phyloP scores from a whole-genome alignment of 1,140 invertebrate species.

The Lethocerus indicus region DNA sequence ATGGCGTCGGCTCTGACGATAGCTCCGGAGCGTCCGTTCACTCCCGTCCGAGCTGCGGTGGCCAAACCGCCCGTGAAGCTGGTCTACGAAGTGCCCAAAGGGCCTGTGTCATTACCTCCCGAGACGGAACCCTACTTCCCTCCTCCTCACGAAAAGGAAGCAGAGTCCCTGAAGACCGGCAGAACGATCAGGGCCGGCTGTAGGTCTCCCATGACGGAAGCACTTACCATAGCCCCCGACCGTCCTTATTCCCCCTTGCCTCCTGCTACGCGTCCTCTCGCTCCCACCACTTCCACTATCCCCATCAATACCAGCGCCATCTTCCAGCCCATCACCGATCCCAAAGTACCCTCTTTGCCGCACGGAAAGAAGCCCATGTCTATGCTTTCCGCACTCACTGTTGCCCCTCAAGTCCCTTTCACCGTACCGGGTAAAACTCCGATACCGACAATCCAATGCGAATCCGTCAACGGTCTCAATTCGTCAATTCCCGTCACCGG shows the following conservation, averaged over 20 bases:
- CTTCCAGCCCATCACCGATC: constrained; percentile 1
- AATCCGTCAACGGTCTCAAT: too few relatives aligned
- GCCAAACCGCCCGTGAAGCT: constrained; percentile 11
- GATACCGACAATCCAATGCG: constrained; percentile 1
- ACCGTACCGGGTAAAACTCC: constrained; percentile 4
- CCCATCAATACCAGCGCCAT: constrained; percentile 1
- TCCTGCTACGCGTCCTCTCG: constrained; percentile 7
- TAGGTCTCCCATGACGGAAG: constrained; percentile 37
- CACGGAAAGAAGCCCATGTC: constrained; percentile 8
- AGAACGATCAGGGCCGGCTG: constrained; percentile 4
- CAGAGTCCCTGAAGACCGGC: constrained; percentile 2
- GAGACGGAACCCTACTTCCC: constrained; percentile 15
- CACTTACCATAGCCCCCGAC: constrained; percentile 46
- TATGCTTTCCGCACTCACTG: constrained; percentile 14
- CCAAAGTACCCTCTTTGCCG: constrained; percentile 5
- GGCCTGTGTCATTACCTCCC: constrained; percentile 8
- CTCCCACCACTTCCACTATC: background rate
- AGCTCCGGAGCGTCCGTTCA: constrained; percentile 17
- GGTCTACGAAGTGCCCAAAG: constrained; percentile 2
- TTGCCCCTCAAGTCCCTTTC: constrained; percentile 13
- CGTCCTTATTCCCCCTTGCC: constrained; percentile 32
- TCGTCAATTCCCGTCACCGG: too few relatives aligned
- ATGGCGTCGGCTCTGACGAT: constrained; percentile 16
- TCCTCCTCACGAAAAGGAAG: constrained; percentile 8
- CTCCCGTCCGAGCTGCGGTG: constrained; percentile 12